Conservation (phyloP, 2,888 invertebrate species). For the Hartigia nigra region DNA sequence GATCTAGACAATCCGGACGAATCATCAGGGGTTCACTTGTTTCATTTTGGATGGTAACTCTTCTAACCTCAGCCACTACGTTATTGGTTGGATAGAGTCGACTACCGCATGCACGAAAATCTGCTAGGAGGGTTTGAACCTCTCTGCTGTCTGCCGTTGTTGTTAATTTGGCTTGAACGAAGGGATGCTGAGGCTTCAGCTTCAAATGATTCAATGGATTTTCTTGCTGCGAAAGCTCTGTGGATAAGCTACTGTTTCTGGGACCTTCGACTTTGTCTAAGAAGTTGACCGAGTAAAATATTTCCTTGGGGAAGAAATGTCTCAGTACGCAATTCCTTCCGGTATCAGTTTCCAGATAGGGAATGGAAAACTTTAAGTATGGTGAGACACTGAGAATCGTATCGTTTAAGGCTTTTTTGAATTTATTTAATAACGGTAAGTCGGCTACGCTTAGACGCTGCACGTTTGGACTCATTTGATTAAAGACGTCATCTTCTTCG, state of each 20-base stretch:
- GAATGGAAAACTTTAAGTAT: constrained; percentile 83
- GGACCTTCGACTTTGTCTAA: constrained; percentile 59
- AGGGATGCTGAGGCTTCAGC: constrained; percentile 77
- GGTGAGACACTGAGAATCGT: constrained; percentile 87
- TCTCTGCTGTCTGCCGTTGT: constrained; percentile 73
- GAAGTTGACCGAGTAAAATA: constrained; percentile 78
- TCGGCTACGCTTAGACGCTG: constrained; percentile 69
- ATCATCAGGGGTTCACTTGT: constrained; percentile 19
- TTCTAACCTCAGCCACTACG: constrained; percentile 32
- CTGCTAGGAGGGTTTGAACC: constrained; percentile 80
- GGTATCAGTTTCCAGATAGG: constrained; percentile 87
- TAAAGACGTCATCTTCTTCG: constrained; percentile 67
- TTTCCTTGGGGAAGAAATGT: constrained; percentile 77
- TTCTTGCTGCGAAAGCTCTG: constrained; percentile 30
- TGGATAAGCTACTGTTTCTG: constrained; percentile 34
- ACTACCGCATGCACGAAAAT: constrained; percentile 89
- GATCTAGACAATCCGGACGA: constrained; percentile 78
- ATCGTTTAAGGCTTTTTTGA: constrained; percentile 80
- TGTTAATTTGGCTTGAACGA: constrained; percentile 78
- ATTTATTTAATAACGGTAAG: constrained; percentile 74
- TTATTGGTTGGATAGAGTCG: constrained; percentile 63
- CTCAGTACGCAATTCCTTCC: constrained; percentile 82
- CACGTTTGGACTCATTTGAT: constrained; percentile 60
- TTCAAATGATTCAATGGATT: constrained; percentile 39
- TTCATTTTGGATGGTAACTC: constrained; percentile 19